Conservation (phyloP, 2,888 invertebrate genomes). For the Oscheius sp. region DNA sequence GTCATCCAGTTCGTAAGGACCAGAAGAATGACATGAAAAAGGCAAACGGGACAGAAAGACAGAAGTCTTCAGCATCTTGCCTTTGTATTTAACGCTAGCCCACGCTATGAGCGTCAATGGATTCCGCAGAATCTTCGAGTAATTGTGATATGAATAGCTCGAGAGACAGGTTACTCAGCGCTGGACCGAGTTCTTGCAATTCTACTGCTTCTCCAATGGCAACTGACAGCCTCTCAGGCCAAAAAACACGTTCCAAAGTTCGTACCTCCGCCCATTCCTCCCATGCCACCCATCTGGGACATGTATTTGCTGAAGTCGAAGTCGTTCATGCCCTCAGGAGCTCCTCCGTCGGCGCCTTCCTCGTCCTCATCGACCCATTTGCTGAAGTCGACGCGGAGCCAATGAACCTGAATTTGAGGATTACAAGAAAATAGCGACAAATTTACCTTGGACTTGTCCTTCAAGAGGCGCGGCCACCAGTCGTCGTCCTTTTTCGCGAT, state of each 20-base stretch:
- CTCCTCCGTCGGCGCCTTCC: conserved; percentile 82
- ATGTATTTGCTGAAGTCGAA: conserved; percentile 58
- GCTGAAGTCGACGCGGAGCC: conserved; percentile 87
- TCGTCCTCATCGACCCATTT: conserved; percentile 98
- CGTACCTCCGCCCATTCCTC: conserved; percentile 31
- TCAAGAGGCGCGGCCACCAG: conserved; percentile 76
- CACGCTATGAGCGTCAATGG: too few species aligned
- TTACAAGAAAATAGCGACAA: background rate
- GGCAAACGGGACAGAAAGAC: too few species aligned
- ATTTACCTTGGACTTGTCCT: conserved; percentile 77
- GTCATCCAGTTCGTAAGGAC: too few species aligned
- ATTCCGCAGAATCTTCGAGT: too few species aligned
- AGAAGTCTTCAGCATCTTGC: too few species aligned
- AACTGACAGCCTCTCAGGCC: background rate
- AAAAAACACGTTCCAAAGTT: background rate
- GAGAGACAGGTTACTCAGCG: too few species aligned
- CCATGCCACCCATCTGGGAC: conserved; percentile 46
- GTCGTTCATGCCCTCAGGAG: conserved; percentile 40
- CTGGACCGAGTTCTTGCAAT: too few species aligned
- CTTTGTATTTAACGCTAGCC: too few species aligned
- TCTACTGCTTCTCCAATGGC: too few species aligned
- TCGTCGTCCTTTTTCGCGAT: conserved; percentile 74
- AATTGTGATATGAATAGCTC: too few species aligned
- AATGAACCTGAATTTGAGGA: conserved; percentile 44
- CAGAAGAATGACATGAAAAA: too few species aligned